These are phyloP conservation scores for Nasonia oneida DNA, from an alignment of 2,888 invertebrate species.

Conservation along the genomic window DNA sequence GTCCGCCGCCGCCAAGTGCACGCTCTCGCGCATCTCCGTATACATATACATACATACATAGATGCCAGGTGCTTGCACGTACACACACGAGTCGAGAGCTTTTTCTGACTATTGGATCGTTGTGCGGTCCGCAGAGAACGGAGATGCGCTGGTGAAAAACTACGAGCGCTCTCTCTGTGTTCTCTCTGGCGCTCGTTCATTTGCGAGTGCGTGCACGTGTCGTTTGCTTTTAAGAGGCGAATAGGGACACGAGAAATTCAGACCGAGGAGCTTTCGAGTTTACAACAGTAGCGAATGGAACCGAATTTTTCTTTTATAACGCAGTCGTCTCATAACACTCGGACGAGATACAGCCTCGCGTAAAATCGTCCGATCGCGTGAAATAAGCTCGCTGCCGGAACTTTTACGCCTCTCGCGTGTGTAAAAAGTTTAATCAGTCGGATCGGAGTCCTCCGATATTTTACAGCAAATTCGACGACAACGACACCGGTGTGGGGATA, in stretches of 20 bases:
- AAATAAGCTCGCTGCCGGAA: not conserved
- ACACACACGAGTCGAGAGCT: not conserved
- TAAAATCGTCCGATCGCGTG: conserved; percentile 9
- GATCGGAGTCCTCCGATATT: conserved; percentile 41
- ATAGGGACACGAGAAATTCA: not conserved
- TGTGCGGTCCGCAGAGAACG: not conserved
- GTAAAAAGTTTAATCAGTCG: conserved; percentile 50
- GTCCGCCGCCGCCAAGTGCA: conserved; percentile 27
- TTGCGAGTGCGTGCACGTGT: not conserved
- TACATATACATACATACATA: not conserved
- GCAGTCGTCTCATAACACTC: not conserved
- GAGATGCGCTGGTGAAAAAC: conserved; percentile 12
- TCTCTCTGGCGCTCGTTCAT: not conserved
- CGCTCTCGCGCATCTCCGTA: not conserved
- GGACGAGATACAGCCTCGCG: conserved; percentile 4
- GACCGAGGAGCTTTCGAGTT: not conserved
- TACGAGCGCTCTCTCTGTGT: not conserved
- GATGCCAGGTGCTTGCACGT: not conserved
- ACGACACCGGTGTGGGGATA: not conserved
- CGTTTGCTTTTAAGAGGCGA: conserved; percentile 48
- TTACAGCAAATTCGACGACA: conserved; percentile 21
- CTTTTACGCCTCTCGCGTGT: not conserved
- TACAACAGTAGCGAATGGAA: not conserved
- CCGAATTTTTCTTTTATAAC: not conserved
- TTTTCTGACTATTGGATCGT: not conserved